Conservation (phyloP, 2,113 vertebrate species). For the Takifugu bimaculatus region DNA sequence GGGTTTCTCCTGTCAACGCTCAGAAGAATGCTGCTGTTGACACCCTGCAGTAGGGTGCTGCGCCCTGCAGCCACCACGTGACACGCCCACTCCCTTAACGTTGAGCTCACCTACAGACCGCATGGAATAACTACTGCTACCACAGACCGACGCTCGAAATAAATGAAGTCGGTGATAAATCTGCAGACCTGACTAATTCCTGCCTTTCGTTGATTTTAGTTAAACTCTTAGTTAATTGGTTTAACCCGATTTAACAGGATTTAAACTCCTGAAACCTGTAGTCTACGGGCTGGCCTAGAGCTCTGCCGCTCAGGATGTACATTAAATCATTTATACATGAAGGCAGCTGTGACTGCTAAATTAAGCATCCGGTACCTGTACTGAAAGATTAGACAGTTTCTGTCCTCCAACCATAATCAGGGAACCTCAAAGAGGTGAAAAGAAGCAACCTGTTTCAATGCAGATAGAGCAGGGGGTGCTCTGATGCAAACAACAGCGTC, state of each 20-base stretch:
- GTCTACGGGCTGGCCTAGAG: background rate
- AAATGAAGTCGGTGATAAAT: background rate
- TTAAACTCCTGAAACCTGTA: conserved; percentile 3
- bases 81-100: no score
- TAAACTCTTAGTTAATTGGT: background rate
- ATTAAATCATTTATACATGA: background rate
- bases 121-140: background rate
- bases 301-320: background rate
- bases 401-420: no score
- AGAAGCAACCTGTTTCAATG: conserved; percentile 33
- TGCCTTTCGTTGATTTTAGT: background rate
- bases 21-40: background rate
- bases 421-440: background rate
- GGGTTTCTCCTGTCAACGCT: background rate
- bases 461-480: conserved; percentile 2
- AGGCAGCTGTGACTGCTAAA: no score
- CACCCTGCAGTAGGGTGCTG: no score
- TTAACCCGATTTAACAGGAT: background rate
- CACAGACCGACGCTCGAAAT: background rate
- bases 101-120: no score
- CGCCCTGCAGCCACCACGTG: no score
- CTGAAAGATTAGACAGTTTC: no score
- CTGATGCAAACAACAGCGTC: conserved; percentile 9
- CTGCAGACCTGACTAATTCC: background rate
- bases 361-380: background rate